Evolutionary conservation across 2,797 vertebrate species (phyloP), one percentile per base, ranked within the genome.

Genomic region (Galaxias olidus): DNA sequence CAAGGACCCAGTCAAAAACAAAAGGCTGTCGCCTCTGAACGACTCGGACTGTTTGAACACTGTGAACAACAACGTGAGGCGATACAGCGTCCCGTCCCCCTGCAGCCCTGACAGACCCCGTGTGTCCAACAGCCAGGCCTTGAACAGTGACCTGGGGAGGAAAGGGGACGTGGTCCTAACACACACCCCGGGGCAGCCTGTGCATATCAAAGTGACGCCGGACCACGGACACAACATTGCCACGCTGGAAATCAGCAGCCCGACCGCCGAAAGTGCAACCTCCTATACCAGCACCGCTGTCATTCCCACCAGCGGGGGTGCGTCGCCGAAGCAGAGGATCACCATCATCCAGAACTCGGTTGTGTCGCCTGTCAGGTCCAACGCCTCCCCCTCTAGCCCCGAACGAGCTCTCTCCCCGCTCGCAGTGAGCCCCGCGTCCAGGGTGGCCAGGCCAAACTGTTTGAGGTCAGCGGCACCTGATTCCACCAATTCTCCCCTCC

Each of bases 191-290:
- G 96, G 96, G 13, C 95, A 98, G 73, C 96, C 95, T 1, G 84
- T 98, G 73, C 96, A 98, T 66, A 98, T 98, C 81, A 98, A 97
- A 79, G 95, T 98, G 41, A 98, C 96, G 41, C 96, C 96, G 17
- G 96, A 98, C 64, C 94, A 96, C 0, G 88, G 90, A 40, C 95
- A 95, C 71, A 98, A 96, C 80, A 97, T 93, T 4, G 94, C 96
- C 62, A 97, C 92, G 41, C 94, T 97, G 7, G 95, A 98, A 88
- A 96, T 97, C 61, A 96, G 94, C 70, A 97, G 95, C 84, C 94
- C 96, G 2, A 93, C 89, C 5, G 75, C 92, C 71, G 96, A 97
- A 55, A 86, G 89, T 12, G 63, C 92, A 57, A 90, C 94, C 30
- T 96, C 94, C 60, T 98, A 93, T 71, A 97, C 93, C 61, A 99